These are phyloP conservation scores for Huso huso DNA, from an alignment of 2,797 vertebrate species.

Conservation along the genomic window DNA sequence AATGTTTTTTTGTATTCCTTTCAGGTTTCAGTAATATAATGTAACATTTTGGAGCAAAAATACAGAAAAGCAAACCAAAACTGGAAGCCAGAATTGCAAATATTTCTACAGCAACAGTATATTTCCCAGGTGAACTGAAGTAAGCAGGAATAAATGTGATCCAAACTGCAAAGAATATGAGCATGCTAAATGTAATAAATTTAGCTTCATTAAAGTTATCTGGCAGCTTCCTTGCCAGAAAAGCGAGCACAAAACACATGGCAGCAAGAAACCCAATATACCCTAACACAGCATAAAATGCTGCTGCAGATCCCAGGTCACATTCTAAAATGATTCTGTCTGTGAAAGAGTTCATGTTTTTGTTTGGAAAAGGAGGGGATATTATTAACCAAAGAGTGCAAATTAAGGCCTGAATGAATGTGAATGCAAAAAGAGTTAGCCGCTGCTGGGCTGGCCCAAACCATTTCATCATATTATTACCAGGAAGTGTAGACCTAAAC, in stretches of 20 bases:
- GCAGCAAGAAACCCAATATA: constrained; percentile 26
- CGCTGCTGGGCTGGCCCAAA: constrained; percentile 29
- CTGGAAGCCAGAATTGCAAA: constrained; percentile 31
- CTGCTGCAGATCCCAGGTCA: constrained; percentile 17
- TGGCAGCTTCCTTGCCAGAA: constrained; percentile 20
- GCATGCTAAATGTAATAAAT: constrained; percentile 32
- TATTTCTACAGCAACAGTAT: constrained; percentile 28
- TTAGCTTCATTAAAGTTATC: constrained; percentile 31
- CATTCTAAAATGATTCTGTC: constrained; percentile 30
- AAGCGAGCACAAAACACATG: constrained; percentile 27
- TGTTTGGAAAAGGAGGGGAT: constrained; percentile 22
- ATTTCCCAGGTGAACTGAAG: constrained; percentile 25
- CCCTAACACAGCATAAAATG: constrained; percentile 26
- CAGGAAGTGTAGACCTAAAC: constrained; percentile 30
- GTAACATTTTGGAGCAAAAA: constrained; percentile 34
- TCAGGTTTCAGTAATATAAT: constrained; percentile 32
- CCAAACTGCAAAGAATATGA: constrained; percentile 29
- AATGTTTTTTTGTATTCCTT: constrained; percentile 34
- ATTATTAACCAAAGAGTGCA: constrained; percentile 22
- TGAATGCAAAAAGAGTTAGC: constrained; percentile 24
- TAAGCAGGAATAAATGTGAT: constrained; percentile 27
- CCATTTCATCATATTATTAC: constrained; percentile 32
- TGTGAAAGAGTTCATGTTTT: constrained; percentile 19
- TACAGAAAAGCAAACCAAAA: constrained; percentile 27
- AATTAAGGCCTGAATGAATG: constrained; percentile 26